phyloP scores from a whole-genome alignment of 2,113 vertebrate genomes.

The Salvelinus alpinus region DNA sequence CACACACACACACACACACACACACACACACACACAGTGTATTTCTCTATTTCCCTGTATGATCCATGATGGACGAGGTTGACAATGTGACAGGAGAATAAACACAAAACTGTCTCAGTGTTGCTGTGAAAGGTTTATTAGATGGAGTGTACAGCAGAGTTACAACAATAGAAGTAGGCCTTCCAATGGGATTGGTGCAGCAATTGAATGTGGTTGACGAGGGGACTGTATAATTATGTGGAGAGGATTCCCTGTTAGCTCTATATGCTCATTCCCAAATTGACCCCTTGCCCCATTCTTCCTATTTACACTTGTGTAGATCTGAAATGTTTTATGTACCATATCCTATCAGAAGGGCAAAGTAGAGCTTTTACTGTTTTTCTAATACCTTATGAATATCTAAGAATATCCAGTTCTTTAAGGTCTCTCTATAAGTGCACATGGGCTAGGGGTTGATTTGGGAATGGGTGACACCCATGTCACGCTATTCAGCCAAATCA shows the following conservation, averaged over 20 bases:
- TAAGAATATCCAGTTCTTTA: too few relatives aligned
- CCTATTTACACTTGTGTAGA: too few relatives aligned
- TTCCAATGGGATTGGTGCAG: slow-evolving; percentile 18
- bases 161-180: slow-evolving; percentile 29
- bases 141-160: slow-evolving; percentile 55
- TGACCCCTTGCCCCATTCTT: too few relatives aligned
- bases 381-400: too few relatives aligned
- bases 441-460: neutral
- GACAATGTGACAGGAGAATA: slow-evolving; percentile 50
- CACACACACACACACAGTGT: slow-evolving; percentile 1
- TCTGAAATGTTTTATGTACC: too few relatives aligned
- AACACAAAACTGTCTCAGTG: slow-evolving; percentile 58
- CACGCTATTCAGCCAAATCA: too few relatives aligned
- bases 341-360: too few relatives aligned
- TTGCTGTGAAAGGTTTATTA: slow-evolving; percentile 71
- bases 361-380: too few relatives aligned
- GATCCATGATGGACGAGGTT: neutral
- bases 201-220: neutral
- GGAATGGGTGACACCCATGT: too few relatives aligned
- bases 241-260: slow-evolving; percentile 4
- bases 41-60: neutral
- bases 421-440: too few relatives aligned
- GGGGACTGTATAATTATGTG: neutral
- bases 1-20: neutral
- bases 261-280: too few relatives aligned